phyloP scores from a whole-genome alignment of 1,140 invertebrate species.

The Drosophila murphyi region DNA sequence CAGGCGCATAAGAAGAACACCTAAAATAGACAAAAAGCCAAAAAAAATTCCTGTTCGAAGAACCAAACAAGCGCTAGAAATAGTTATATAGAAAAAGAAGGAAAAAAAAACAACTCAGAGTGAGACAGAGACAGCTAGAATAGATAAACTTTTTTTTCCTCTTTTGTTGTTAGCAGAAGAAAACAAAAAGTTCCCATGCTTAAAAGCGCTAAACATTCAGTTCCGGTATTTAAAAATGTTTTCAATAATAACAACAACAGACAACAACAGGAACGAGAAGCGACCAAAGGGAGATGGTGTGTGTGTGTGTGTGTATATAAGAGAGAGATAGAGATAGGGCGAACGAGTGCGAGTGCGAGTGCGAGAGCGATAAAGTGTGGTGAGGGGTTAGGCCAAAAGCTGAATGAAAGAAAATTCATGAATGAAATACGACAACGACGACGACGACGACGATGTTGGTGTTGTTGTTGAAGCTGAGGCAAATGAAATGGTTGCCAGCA shows the following conservation, averaged over 20 bases:
- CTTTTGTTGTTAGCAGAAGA: conserved; percentile 36
- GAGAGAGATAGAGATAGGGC: background rate
- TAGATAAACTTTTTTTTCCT: conserved; percentile 29
- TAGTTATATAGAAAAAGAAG: background rate
- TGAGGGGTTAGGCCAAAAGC: conserved; percentile 37
- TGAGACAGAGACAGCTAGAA: conserved; percentile 15
- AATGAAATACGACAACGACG: conserved; percentile 78
- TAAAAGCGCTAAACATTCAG: conserved; percentile 83
- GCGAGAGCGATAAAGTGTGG: background rate
- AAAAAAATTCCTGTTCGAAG: conserved; percentile 70
- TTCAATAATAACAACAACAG: conserved; percentile 64
- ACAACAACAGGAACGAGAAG: conserved; percentile 13
- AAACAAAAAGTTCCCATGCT: conserved; percentile 83
- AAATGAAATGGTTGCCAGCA: conserved; percentile 31
- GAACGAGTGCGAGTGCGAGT: background rate
- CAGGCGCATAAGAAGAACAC: conserved; percentile 58
- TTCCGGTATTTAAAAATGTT: conserved; percentile 83
- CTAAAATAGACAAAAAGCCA: conserved; percentile 69
- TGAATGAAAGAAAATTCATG: conserved; percentile 83
- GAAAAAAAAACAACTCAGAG: background rate
- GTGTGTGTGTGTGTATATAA: background rate
- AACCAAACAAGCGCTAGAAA: conserved; percentile 29
- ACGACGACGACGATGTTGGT: conserved; percentile 18
- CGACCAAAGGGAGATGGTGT: conserved; percentile 2
- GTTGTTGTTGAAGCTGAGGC: conserved; percentile 28